Base-by-base conservation (phyloP, 2,113 vertebrate genomes). In the Danionella cerebrum region DNA sequence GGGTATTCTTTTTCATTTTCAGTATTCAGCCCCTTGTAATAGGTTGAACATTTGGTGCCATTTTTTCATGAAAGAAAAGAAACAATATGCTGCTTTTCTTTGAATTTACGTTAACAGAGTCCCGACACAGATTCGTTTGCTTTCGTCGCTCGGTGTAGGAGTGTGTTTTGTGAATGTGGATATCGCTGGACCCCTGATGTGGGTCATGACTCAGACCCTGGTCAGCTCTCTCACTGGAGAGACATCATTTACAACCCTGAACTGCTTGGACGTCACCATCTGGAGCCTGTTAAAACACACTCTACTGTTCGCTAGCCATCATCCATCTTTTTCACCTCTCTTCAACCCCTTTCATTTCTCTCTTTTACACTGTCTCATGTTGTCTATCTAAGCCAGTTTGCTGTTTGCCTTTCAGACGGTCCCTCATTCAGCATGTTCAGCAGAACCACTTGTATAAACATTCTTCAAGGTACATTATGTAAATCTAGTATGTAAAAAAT, bases 231-330 rank as follows among this genome's bases (percentile, higher is more conserved):
- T 60, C 44, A 41, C 48, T 41, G 25, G 55, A 44, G 44, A 22
- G n/a, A 10, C 65, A 68, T 54, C 31, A 63, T 18, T 55, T 27
- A 36, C 33, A 69, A 36, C 12, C 50, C 16, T 69, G 25, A 14
- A n/a, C 39, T 48, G 38, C 48, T 55, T 19, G 47, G 65, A 62
- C 65, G 53, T 48, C 22, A 54, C 71, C 74, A 76, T 76, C 70
- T 76, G 74, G 70, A 70, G 53, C 51, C 65, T 69, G 74, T 76
- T 76, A 69, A 48, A 69, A 21, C 25, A 68, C 36, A 59, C 65
- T 65, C 41, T 33, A 33, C 38, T 31, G 58, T 54, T 55, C 51
- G 47, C 41, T 50, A 13, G 25, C 59, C 33, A 52, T 31, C 73
- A 14, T 44, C 11, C 35, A 13, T 18, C 41, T 18, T 24, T 41